Base-by-base conservation (phyloP, 2,113 vertebrate species). In the Pyxicephalus adspersus region DNA sequence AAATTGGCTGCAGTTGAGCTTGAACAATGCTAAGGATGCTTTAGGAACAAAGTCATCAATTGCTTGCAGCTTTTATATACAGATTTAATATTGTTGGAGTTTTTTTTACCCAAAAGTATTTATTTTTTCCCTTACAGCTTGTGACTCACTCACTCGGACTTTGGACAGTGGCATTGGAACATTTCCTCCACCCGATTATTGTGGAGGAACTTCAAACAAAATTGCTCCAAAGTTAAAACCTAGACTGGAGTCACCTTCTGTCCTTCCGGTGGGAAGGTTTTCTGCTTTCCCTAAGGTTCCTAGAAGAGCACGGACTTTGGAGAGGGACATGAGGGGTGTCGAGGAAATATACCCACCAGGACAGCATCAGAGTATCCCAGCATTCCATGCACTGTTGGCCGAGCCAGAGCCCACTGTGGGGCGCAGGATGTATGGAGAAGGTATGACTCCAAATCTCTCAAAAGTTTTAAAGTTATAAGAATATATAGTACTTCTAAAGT, bases 111-210 rank as follows among this genome's bases (percentile, higher is more conserved):
- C 45, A 51, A 38, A 28, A 71, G 26, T 71, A 52, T 57, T n/a
- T 52, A 52, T 57, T 34, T 38, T 55, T 50, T 54, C 71, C 73
- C 1, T n/a, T n/a, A 2, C 87, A 98, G 97, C 92, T 38, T 99
- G 96, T 0, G 94, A 95, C 4, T 96, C 96, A 0, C 94, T 97
- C 87, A 98, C 96, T 0, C 92, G 97, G 89, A 99, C 97, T 0
- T 90, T 98, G 88, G 97, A 98, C 93, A 99, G 97, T 2, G 97
- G 97, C 72, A 99, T 99, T 8, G 97, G 97, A 2, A 99, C 97
- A 5, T 99, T 99, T 86, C 97, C 97, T 0, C 94, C 97, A 8
- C 97, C 97, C 0, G 97, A 98, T 85, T 96, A 97, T 51, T 94
- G 91, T 25, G 90, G 90, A 9, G 93, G 96, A 0, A 91, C 91